Evolutionary conservation across 2,797 vertebrate genomes (phyloP).

Genomic region (Hyperoplus immaculatus): DNA sequence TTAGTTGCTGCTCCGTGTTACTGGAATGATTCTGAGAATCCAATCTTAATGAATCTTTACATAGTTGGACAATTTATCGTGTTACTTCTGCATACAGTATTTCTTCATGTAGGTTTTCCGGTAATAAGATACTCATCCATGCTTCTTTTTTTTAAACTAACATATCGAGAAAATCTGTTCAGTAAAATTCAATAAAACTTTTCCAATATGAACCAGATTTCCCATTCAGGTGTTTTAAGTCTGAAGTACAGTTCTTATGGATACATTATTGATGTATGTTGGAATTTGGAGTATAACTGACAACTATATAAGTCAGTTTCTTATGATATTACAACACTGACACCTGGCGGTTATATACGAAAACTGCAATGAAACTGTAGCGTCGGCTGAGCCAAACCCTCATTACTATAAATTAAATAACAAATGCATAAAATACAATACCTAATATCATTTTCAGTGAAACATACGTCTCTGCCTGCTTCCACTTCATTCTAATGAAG

Average conservation of each 20-base stretch:
- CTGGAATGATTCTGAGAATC: not conserved
- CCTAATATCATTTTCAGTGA: not conserved
- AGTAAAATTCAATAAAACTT: not conserved
- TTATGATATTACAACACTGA: constrained; percentile 55
- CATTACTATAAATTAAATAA: not conserved
- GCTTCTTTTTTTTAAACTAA: not conserved
- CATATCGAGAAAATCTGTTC: not conserved
- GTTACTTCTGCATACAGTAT: not conserved
- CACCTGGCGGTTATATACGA: constrained; percentile 37
- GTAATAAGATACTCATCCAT: not conserved
- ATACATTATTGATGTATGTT: not conserved
- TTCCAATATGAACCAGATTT: not conserved
- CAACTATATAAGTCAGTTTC: not conserved
- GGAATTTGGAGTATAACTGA: not conserved
- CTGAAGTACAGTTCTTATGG: not conserved
- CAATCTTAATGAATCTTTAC: not conserved
- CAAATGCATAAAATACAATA: not conserved
- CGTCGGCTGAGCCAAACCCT: not conserved
- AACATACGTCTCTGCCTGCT: too few species aligned
- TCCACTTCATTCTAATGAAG: too few species aligned
- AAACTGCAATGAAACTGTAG: constrained; percentile 17
- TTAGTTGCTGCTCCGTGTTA: not conserved
- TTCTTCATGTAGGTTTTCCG: not conserved
- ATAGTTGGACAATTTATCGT: not conserved
- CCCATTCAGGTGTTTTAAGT: not conserved